phyloP scores from a whole-genome alignment of 2,888 invertebrate genomes.

The Chaitophorus viminalis region DNA sequence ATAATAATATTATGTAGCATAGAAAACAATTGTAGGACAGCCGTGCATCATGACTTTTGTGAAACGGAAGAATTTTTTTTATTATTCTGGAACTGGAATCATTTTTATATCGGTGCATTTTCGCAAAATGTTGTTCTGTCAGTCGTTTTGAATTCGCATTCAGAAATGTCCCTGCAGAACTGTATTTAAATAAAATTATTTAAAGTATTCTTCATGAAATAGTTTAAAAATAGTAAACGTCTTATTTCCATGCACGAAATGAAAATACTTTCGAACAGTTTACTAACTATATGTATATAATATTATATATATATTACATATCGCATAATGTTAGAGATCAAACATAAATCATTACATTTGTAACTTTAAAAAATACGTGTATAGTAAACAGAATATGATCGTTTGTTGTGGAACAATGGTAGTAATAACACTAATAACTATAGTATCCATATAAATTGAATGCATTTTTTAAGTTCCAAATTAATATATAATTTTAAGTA shows the following conservation, averaged over 20 bases:
- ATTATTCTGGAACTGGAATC: not conserved
- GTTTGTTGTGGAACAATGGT: not conserved
- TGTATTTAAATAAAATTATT: not conserved
- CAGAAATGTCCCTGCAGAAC: not conserved
- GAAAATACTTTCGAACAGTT: not conserved
- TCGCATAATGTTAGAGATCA: no score
- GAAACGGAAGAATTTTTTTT: not conserved
- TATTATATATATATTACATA: no score
- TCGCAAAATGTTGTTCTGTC: not conserved
- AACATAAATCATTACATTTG: no score
- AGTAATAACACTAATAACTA: no score
- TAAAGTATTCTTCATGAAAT: not conserved
- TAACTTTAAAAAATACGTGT: no score
- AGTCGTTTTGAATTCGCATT: not conserved
- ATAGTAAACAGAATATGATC: not conserved
- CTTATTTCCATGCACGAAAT: not conserved
- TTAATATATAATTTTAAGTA: no score
- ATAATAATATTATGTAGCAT: not conserved
- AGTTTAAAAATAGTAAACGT: not conserved
- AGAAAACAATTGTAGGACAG: not conserved
- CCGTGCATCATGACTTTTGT: not conserved
- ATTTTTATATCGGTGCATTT: not conserved
- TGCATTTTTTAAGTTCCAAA: no score
- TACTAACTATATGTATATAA: not conserved
- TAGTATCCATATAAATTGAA: no score